phyloP scores from a whole-genome alignment of 2,888 invertebrate genomes.

The Erannis defoliaria region DNA sequence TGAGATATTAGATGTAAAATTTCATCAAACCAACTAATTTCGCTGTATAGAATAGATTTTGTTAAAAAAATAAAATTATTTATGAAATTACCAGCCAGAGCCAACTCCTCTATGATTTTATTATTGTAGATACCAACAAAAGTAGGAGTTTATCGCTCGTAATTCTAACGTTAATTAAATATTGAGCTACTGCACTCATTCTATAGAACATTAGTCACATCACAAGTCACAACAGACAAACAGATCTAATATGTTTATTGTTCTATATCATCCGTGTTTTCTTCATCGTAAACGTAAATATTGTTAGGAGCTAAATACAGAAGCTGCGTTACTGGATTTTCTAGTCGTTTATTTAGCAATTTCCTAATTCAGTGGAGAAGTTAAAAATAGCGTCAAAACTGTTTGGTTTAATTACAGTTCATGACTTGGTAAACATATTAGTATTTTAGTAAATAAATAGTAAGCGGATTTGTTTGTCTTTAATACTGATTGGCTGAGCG shows the following conservation, averaged over 20 bases:
- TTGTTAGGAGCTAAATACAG: slow-evolving; percentile 30
- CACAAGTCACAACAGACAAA: slow-evolving; percentile 26
- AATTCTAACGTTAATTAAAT: not conserved
- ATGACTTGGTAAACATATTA: slow-evolving; percentile 34
- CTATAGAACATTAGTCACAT: not conserved
- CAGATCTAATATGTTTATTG: slow-evolving; percentile 33
- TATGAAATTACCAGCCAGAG: no score
- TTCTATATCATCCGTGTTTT: slow-evolving; percentile 37
- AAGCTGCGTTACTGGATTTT: slow-evolving; percentile 29
- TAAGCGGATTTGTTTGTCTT: slow-evolving; percentile 7
- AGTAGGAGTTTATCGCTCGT: no score
- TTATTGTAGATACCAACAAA: no score
- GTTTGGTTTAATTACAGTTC: slow-evolving; percentile 31
- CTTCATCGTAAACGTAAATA: slow-evolving; percentile 28
- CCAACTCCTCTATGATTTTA: no score
- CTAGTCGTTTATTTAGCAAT: slow-evolving; percentile 8
- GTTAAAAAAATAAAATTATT: no score
- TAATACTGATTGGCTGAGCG: slow-evolving; percentile 19
- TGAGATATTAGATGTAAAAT: no score
- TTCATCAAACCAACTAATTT: no score
- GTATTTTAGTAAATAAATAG: slow-evolving; percentile 14
- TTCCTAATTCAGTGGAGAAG: slow-evolving; percentile 2
- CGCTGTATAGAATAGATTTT: no score
- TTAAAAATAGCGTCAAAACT: slow-evolving; percentile 33
- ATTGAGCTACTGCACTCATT: not conserved